These are phyloP conservation scores for Epinotia demarniana DNA, from an alignment of 2,888 invertebrate species.

Conservation along the genomic window DNA sequence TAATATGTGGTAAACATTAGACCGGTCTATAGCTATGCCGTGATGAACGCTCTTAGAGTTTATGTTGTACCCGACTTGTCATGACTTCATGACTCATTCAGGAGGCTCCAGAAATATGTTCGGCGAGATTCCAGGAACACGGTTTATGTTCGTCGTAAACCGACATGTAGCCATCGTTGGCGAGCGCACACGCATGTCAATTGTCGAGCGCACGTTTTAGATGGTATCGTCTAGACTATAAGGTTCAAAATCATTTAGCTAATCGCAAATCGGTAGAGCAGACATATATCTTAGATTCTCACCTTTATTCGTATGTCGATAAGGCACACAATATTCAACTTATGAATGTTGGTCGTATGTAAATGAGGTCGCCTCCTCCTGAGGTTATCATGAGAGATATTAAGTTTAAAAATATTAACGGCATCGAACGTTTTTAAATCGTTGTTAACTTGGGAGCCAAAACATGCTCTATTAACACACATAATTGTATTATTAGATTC, in stretches of 20 bases:
- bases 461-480: conserved; percentile 25
- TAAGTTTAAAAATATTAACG: conserved; percentile 65
- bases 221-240: neutral
- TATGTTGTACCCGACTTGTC: neutral
- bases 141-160: conserved; percentile 44
- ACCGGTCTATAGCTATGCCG: neutral
- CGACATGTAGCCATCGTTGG: conserved; percentile 18
- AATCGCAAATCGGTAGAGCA: neutral
- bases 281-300: neutral
- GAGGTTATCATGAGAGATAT: conserved; percentile 68
- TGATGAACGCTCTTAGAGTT: neutral
- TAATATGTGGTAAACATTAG: neutral
- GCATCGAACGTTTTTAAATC: conserved; percentile 47
- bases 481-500: neutral
- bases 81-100: conserved; percentile 12
- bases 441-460: neutral
- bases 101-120: conserved; percentile 21
- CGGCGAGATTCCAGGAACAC: conserved; percentile 16
- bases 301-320: neutral
- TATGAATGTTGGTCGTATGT: conserved; percentile 21
- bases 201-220: neutral
- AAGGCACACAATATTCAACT: neutral
- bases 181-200: neutral
- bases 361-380: conserved; percentile 52
- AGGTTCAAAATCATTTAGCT: neutral